A percentile compares a stretch with the other conserved stretches of the same genome.
Conservation (phyloP, 2,797 vertebrate species). For the Alfaro cultratus region DNA sequence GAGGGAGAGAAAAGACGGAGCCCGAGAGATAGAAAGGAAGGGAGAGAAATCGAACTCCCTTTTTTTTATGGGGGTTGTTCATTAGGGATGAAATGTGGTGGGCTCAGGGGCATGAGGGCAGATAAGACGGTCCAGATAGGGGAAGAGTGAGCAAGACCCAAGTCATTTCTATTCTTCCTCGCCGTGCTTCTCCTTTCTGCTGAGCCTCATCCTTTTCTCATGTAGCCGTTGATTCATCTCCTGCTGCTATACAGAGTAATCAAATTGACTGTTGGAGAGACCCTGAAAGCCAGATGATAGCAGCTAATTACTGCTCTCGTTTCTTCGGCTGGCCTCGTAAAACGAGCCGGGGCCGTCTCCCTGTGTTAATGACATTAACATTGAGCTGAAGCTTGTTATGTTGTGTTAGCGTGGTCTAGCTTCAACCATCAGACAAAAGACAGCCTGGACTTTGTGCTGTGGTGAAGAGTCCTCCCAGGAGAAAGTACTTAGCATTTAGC, state of each 20-base stretch:
- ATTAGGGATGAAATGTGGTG: conserved; percentile 87
- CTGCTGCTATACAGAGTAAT: conserved; percentile 68
- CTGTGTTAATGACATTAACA: conserved; percentile 75
- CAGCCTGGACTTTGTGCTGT: conserved; percentile 2
- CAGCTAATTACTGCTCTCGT: conserved; percentile 74
- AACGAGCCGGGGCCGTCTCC: conserved; percentile 58
- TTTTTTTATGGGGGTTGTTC: conserved; percentile 83
- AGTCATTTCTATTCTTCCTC: conserved; percentile 73
- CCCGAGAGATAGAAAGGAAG: conserved; percentile 59
- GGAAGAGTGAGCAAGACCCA: conserved; percentile 63
- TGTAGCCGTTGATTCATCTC: conserved; percentile 56
- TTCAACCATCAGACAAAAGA: conserved; percentile 22
- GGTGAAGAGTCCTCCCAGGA: not conserved
- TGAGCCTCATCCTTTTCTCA: conserved; percentile 31
- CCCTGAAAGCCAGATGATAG: conserved; percentile 73
- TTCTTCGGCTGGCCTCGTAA: conserved; percentile 70
- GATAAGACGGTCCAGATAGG: conserved; percentile 80
- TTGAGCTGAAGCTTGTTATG: conserved; percentile 70
- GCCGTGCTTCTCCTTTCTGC: conserved; percentile 26
- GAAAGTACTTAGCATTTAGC: too few relatives aligned
- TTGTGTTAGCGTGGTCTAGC: conserved; percentile 46
- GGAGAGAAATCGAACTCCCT: conserved; percentile 82
- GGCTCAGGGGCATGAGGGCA: conserved; percentile 81
- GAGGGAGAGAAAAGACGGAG: conserved; percentile 62
- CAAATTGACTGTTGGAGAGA: conserved; percentile 73